A percentile compares a stretch with the other conserved stretches of the same genome.
Evolutionary conservation across 2,113 vertebrate species (phyloP).

Genomic region (Dasyurus viverrinus): DNA sequence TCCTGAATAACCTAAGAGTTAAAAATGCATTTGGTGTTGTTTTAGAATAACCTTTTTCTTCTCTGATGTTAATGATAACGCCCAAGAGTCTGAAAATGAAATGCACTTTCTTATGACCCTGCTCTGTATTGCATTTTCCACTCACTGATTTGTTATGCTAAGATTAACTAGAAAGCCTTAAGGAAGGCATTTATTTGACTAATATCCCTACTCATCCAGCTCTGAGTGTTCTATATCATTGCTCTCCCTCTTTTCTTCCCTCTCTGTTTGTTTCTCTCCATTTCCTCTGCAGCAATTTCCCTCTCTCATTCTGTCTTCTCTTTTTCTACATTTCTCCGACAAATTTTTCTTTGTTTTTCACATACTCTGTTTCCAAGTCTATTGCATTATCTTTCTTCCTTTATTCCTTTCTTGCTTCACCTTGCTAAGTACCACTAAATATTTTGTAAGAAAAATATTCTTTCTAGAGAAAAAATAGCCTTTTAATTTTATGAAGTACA

Average conservation of each 20-base stretch:
- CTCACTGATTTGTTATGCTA: not conserved
- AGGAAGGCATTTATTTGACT: not conserved
- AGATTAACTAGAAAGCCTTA: slow-evolving; percentile 14
- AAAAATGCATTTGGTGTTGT: slow-evolving; percentile 29
- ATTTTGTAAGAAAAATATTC: not conserved
- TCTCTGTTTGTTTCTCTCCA: not conserved
- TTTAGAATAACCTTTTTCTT: slow-evolving; percentile 53
- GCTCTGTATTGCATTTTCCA: not conserved
- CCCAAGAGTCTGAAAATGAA: slow-evolving; percentile 30
- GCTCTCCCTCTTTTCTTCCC: not conserved
- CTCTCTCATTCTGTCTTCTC: not conserved
- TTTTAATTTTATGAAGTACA: not conserved
- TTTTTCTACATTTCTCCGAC: not conserved
- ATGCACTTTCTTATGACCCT: slow-evolving; percentile 33
- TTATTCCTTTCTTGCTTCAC: not conserved
- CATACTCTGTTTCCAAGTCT: not conserved
- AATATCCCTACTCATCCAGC: not conserved
- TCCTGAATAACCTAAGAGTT: slow-evolving; percentile 47
- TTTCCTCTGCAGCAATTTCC: not conserved
- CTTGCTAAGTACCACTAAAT: slow-evolving; percentile 5
- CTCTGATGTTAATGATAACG: slow-evolving; percentile 28
- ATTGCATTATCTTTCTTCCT: not conserved
- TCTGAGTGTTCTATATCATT: not conserved
- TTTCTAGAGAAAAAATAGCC: not conserved
- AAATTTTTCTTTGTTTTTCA: not conserved